phyloP scores from a whole-genome alignment of 1,140 invertebrate species.

The Euglossa dilemma region DNA sequence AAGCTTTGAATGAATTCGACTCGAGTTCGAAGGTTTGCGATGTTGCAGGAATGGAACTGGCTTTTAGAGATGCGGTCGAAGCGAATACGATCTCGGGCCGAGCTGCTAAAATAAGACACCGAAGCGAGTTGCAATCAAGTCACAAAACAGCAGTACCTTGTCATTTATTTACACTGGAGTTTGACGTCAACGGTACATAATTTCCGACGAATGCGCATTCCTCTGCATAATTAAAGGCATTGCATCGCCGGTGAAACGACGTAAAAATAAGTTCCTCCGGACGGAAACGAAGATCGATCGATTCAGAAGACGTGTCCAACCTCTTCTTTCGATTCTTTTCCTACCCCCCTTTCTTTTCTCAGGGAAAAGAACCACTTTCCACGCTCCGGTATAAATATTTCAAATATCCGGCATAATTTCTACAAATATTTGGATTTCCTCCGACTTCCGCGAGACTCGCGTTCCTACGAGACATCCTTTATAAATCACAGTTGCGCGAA shows the following conservation, averaged over 20 bases:
- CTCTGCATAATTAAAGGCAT: not conserved
- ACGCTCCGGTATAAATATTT: not conserved
- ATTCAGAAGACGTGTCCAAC: not conserved
- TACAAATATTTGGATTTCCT: not conserved
- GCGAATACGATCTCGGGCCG: not conserved
- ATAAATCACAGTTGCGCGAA: not conserved
- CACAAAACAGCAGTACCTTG: not conserved
- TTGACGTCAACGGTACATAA: constrained; percentile 2
- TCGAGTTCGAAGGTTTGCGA: too few relatives aligned
- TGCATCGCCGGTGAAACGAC: not conserved
- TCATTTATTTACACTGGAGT: not conserved
- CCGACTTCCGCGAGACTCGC: not conserved
- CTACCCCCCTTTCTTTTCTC: too few relatives aligned
- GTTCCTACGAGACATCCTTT: not conserved
- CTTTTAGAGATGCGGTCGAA: not conserved
- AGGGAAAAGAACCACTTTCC: not conserved
- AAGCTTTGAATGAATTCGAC: too few relatives aligned
- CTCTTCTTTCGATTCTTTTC: not conserved
- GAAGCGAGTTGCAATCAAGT: not conserved
- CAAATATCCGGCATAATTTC: not conserved
- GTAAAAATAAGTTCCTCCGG: constrained; percentile 27
- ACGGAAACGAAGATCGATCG: constrained; percentile 42
- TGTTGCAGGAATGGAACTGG: too few relatives aligned
- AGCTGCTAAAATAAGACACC: not conserved
- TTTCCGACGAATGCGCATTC: not conserved